Conservation (phyloP, 2,113 vertebrate genomes). For the Brachypodius melanocephalos region DNA sequence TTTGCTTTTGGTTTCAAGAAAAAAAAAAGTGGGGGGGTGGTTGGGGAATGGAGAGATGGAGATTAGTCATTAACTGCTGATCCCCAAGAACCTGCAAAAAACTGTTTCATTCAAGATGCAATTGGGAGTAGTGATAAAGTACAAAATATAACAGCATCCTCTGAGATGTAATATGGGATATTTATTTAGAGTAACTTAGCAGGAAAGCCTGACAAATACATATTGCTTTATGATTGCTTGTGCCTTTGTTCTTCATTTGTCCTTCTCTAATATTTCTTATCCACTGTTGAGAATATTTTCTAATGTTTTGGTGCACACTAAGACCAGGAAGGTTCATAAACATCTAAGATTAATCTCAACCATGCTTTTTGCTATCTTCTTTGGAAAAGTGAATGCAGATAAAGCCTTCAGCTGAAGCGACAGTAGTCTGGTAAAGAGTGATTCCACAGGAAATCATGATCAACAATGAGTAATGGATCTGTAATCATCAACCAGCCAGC, state of each 20-base stretch:
- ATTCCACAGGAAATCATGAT: background rate
- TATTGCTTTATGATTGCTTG: background rate
- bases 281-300: background rate
- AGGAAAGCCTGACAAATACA: background rate
- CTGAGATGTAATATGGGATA: background rate
- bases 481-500: background rate
- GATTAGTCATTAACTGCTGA: background rate
- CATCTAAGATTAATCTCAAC: background rate
- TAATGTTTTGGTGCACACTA: background rate
- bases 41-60: background rate
- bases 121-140: background rate
- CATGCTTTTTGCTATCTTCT: background rate
- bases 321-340: background rate
- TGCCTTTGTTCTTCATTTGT: background rate
- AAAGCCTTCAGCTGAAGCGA: background rate
- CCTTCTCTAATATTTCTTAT: background rate
- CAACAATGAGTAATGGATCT: background rate
- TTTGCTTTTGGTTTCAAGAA: background rate
- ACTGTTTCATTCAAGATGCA: background rate
- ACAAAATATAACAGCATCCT: background rate
- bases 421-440: background rate
- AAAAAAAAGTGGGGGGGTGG: rapidly evolving
- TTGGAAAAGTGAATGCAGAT: background rate
- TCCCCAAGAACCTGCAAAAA: background rate
- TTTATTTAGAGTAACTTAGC: background rate